Evolutionary conservation across 2,113 vertebrate genomes (phyloP), one percentile per base, ranked within the genome.

Genomic region (Todiramphus chloris): DNA sequence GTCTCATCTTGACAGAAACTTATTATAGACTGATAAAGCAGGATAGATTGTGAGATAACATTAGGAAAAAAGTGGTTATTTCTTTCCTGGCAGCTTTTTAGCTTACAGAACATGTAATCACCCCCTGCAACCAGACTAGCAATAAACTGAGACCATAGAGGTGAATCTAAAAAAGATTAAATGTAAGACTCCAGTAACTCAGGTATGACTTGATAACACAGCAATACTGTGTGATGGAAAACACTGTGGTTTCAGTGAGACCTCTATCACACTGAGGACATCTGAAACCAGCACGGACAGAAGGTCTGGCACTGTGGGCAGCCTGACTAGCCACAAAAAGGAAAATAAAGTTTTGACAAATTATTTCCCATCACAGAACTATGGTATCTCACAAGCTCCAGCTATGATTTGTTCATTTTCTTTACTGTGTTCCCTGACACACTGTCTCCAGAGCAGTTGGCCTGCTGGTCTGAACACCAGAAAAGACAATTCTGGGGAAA

Each of bases 221-320:
- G 51, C n/a, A 64, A 33, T 28, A 58, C 0, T 46, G 35, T 10
- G 24, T 83, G 39, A 76, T 21, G 13, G 53, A 41, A 35, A 88
- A 92, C 59, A n/a, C 12, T 35, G 63, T 24, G 5, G 18, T 44
- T 83, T 69, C 78, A 76, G 50, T 2, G 30, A 77, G 53, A 66
- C 10, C 58, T 64, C 70, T 82, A 66, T 7, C 35, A 30, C 28
- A 46, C 23, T 8, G 24, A 73, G 35, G 35, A 10, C 0, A 0
- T 46, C 30, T 0, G 0, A 76, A 39, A 64, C 55, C 2, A 0
- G 33, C 25, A 83, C 0, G 0, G 48, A 60, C 16, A 48, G 21
- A 58, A 33, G 13, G 44, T 44, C 37, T 44, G 31, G 59, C 55
- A 83, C 39, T 86, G 21, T 19, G 30, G 27, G 53, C 27, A 80